Percentiles rank a stretch among this genome's conserved stretches.
Conservation (phyloP, 2,888 invertebrate genomes). For the Drosophila setosimentum region DNA sequence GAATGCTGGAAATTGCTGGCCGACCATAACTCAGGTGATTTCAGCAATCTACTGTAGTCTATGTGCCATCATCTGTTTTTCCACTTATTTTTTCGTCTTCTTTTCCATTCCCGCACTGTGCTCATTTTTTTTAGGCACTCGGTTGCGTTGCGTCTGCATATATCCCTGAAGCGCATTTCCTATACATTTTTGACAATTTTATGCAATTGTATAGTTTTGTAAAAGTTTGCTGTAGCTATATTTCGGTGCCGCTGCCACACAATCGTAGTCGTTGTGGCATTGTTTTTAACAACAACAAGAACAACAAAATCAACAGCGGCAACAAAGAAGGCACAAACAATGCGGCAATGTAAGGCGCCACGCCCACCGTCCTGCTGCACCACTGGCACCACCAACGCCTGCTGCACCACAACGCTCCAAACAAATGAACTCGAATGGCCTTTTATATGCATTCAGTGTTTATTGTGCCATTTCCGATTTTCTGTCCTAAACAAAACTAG, state of each 20-base stretch:
- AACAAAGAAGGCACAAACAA: conserved; percentile 54
- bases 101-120: conserved; percentile 37
- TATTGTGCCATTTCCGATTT: conserved; percentile 74
- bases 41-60: conserved; percentile 38
- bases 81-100: not conserved
- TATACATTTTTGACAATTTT: conserved; percentile 81
- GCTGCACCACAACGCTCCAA: conserved; percentile 66
- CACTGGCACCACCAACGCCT: conserved; percentile 55
- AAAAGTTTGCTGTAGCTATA: conserved; percentile 79
- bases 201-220: conserved; percentile 80
- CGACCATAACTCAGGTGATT: not conserved
- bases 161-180: conserved; percentile 69
- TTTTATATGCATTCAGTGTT: conserved; percentile 80
- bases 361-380: conserved; percentile 57
- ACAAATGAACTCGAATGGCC: conserved; percentile 80
- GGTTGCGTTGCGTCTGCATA: conserved; percentile 32
- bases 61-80: conserved; percentile 41
- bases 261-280: conserved; percentile 60
- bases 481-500: conserved; percentile 57
- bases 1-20: not conserved
- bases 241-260: conserved; percentile 64
- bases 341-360: conserved; percentile 60
- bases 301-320: conserved; percentile 25
- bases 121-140: conserved; percentile 47
- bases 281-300: conserved; percentile 59